Evolutionary conservation across 2,797 vertebrate species (phyloP), one percentile per base, ranked within the genome.

Genomic region (Carduelis carduelis): DNA sequence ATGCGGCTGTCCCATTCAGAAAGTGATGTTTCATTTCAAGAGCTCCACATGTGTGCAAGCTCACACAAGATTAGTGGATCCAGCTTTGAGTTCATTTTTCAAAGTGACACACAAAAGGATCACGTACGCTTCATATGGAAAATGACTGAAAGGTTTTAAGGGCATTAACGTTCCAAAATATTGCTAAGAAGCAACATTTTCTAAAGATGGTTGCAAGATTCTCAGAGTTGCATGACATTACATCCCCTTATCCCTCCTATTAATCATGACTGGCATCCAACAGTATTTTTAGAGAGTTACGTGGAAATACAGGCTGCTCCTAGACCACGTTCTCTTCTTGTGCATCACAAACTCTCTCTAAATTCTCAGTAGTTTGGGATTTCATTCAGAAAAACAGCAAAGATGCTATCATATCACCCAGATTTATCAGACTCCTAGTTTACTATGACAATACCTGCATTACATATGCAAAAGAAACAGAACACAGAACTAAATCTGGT

Each of bases 291-390:
- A 72, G 47, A 92, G 79, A 91, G 46, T 65, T 82, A 82, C 70
- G 88, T 65, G 79, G 64, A 92, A 96, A 97, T 82, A 89, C 37
- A 89, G 11, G 18, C 78, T 96, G 35, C 37, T 93, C 79, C 86
- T 82, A 41, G 39, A 70, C 52, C 64, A 74, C 13, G 7, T 65
- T 90, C 27, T 86, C 71, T 77, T 89, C 41, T 78, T 75, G 75
- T 90, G 28, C 69, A 17, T 84, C 69, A 66, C 26, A 88, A 89
- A 76, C 63, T 88, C 41, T 95, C 43, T 64, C 52, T n/a, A 56
- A 86, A 83, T 69, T 39, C 41, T 95, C 66, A 70, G 41, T 34
- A 93, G 83, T 86, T 91, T 82, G 21, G 41, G 37, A 72, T 88
- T 93, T 75, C 90, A 41, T 77, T 94, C 82, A 66, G 27, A 85